Base-by-base conservation (phyloP, 2,888 invertebrate species). In the Amorpha juglandis region DNA sequence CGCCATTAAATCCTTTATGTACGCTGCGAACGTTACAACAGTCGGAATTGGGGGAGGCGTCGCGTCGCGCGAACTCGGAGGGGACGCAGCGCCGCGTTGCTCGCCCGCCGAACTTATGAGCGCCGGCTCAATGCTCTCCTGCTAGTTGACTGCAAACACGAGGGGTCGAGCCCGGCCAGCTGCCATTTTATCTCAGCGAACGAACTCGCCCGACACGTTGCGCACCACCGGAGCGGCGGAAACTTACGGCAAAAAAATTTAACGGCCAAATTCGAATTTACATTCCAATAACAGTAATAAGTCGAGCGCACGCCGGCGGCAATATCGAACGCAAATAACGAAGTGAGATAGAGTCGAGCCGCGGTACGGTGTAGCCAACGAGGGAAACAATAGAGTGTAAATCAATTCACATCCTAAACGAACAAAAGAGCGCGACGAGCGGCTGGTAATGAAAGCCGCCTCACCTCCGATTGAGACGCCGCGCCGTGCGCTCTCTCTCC, bases 1-100 rank as follows among this genome's bases (percentile, higher is more conserved):
- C 81, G 84, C 84, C 79, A 90, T 92, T 89, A 91, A 87, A 88
- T 87, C 84, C 84, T 86, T 86, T 88, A 89, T 84, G 55, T 19
- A 12, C 35, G 19, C 14, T 27, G 50, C 19, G 79, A 79, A 83
- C 81, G 81, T 83, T 84, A 81, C 79, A 80, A 79, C 78, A 73
- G 76, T 74, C 74, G 70, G 55, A 19, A 21, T n/a, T 42, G 70
- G 77, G 85, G 83, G 83, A 80, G 82, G 82, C 38, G 38, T 38
- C 38, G 27, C 78, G 81, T 81, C 81, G 84, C 81, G 72, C 75
- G 69, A 67, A 74, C 71, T 65, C 68, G 72, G 76, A 81, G 87
- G 86, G 86, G 84, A 78, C 75, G 76, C 67, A 48, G 55, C 50
- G 21, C 55, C 55, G 55, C 50, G 42, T 33, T 21, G 19, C 38